phyloP scores from a whole-genome alignment of 2,113 vertebrate species.

The Clarias gariepinus region DNA sequence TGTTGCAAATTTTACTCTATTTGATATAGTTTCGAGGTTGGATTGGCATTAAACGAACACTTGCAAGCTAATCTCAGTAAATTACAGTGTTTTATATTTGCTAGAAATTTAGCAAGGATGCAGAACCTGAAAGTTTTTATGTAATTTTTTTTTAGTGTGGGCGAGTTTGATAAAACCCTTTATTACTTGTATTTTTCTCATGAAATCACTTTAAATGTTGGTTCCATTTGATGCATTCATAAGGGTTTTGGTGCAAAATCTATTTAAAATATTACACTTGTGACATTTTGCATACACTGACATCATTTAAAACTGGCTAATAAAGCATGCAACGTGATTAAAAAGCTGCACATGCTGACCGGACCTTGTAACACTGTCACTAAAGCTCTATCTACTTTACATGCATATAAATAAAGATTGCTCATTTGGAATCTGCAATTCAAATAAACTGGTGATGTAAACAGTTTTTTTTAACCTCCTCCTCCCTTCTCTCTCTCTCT shows the following conservation, averaged over 20 bases:
- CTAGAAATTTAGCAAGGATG: background rate
- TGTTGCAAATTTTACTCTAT: background rate
- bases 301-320: no score
- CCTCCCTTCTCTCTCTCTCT: background rate
- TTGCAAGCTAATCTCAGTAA: background rate
- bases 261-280: background rate
- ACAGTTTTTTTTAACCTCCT: background rate
- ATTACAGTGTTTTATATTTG: background rate
- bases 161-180: background rate
- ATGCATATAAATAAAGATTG: background rate
- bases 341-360: background rate
- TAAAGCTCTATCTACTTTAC: background rate
- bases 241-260: no score
- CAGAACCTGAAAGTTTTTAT: background rate
- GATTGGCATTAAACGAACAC: background rate
- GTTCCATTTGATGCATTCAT: no score
- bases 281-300: background rate
- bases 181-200: background rate
- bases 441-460: background rate
- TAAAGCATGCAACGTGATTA: background rate
- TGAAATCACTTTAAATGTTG: background rate
- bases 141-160: no score
- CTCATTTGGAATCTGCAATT: background rate
- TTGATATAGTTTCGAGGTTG: background rate
- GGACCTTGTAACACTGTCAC: background rate